Percentiles rank a stretch among this genome's conserved stretches.
Conservation (phyloP, 2,888 invertebrate genomes). For the Pristionchus fissidentatus region DNA sequence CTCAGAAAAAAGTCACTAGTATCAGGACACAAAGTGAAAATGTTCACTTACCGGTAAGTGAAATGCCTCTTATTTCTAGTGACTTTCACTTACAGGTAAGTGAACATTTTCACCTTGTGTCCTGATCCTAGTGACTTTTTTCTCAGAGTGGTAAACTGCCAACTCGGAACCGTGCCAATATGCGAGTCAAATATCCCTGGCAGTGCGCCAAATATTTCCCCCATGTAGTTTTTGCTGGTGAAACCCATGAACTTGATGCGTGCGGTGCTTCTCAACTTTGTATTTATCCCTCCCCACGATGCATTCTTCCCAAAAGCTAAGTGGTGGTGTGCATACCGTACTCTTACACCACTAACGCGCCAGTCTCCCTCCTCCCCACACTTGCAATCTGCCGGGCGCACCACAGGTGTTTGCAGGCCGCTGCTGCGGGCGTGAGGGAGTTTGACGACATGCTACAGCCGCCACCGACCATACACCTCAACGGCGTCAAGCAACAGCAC, state of each 20-base stretch:
- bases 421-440: not conserved
- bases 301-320: not conserved
- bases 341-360: not conserved
- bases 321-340: conserved; percentile 26
- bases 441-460: conserved; percentile 31
- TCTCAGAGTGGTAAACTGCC: too few species aligned
- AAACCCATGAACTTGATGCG: not conserved
- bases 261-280: not conserved
- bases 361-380: not conserved
- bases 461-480: conserved; percentile 49
- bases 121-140: too few species aligned
- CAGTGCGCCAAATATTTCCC: not conserved
- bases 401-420: conserved; percentile 38
- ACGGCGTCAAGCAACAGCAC: conserved; percentile 49
- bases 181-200: too few species aligned
- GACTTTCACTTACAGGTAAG: too few species aligned
- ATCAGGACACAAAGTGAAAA: too few species aligned
- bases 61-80: too few species aligned
- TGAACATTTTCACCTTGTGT: too few species aligned
- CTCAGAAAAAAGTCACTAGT: too few species aligned
- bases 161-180: too few species aligned
- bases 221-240: not conserved
- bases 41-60: too few species aligned
- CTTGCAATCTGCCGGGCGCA: not conserved
- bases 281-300: not conserved